phyloP scores from a whole-genome alignment of 2,113 vertebrate species.

The Macquaria australasica region DNA sequence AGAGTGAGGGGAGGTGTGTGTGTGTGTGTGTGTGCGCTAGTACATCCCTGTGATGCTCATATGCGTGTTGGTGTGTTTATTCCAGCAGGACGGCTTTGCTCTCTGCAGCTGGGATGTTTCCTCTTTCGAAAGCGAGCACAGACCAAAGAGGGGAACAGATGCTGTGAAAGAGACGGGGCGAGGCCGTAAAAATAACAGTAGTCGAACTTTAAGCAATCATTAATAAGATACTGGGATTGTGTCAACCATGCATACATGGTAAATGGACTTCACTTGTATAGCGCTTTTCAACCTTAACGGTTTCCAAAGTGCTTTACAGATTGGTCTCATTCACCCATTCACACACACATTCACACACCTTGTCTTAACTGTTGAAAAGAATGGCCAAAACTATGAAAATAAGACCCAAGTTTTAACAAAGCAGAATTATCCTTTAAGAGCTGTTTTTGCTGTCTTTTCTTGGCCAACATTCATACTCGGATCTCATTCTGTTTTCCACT shows the following conservation, averaged over 20 bases:
- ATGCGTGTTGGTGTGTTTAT: constrained; percentile 45
- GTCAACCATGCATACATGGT: not conserved
- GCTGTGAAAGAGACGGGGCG: constrained; percentile 45
- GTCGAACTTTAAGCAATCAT: constrained; percentile 29
- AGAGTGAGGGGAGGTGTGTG: constrained; percentile 43
- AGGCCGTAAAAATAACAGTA: constrained; percentile 63
- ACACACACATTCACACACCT: no score
- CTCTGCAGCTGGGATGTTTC: constrained; percentile 58
- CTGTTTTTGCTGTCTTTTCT: constrained; percentile 1
- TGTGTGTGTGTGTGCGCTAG: constrained; percentile 7
- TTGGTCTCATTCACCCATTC: no score
- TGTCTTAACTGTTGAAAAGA: not conserved
- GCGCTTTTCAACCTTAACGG: no score
- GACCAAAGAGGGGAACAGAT: constrained; percentile 42
- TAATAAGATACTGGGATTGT: constrained; percentile 22
- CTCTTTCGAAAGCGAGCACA: not conserved
- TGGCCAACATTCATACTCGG: not conserved
- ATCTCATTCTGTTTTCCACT: not conserved
- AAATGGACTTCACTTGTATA: no score
- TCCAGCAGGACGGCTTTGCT: not conserved
- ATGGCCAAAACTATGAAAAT: not conserved
- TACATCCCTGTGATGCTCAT: constrained; percentile 31
- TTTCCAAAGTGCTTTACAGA: no score
- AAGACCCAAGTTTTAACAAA: not conserved
- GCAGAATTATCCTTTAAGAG: not conserved